Conservation (phyloP, 2,797 vertebrate species). For the Enteromius mattozi region DNA sequence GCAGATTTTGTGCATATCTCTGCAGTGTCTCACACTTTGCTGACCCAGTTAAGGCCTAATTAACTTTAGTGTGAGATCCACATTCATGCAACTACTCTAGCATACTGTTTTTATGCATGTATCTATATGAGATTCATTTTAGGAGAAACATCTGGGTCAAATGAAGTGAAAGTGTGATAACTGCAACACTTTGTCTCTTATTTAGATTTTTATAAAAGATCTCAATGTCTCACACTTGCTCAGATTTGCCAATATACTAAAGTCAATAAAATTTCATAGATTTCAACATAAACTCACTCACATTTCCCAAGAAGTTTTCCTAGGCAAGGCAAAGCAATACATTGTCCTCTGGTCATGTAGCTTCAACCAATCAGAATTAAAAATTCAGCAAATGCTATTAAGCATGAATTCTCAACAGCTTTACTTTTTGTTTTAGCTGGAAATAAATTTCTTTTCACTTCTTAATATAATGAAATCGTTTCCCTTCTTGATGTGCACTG, state of each 20-base stretch:
- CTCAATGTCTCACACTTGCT: not conserved
- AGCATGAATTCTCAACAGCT: not conserved
- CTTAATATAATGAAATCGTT: not conserved
- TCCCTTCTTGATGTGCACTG: not conserved
- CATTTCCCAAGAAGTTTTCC: not conserved
- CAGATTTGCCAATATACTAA: not conserved
- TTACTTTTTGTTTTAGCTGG: no score
- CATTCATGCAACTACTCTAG: not conserved
- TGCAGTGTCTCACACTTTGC: not conserved
- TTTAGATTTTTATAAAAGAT: not conserved
- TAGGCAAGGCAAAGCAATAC: not conserved
- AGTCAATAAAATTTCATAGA: not conserved
- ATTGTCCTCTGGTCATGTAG: not conserved
- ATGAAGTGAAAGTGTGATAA: not conserved
- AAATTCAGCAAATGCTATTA: not conserved
- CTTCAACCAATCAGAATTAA: constrained; percentile 4
- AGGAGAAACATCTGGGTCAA: not conserved
- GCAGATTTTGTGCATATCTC: no score
- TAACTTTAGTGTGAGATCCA: not conserved
- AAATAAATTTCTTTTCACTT: not conserved
- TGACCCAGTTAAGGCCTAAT: not conserved
- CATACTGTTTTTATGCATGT: not conserved
- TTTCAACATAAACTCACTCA: not conserved
- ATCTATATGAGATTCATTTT: not conserved
- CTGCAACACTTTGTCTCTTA: not conserved